These are phyloP conservation scores for Diachrysia chrysitis DNA, from an alignment of 2,888 invertebrate genomes.

Conservation along the genomic window DNA sequence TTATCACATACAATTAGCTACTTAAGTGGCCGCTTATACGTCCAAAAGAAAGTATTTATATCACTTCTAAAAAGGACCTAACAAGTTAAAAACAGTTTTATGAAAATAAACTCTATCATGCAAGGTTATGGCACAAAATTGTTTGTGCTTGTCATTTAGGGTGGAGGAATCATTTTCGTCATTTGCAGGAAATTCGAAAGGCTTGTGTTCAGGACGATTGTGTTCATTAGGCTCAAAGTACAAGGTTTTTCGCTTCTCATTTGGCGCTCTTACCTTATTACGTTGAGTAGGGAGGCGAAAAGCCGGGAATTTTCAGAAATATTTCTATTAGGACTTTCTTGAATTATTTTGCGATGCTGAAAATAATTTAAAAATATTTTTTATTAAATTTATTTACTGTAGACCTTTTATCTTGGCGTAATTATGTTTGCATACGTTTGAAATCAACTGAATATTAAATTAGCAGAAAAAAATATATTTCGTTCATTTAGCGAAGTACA, in stretches of 20 bases:
- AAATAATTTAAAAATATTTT: background rate
- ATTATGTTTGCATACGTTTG: background rate
- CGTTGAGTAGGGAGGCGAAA: constrained; percentile 25
- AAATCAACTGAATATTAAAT: background rate
- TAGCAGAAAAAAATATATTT: too few relatives aligned
- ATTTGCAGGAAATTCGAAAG: constrained; percentile 46
- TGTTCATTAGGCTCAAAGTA: constrained; percentile 51
- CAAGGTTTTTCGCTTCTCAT: constrained; percentile 51
- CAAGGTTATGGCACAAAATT: background rate
- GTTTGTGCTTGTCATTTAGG: background rate
- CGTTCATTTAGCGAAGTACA: too few relatives aligned
- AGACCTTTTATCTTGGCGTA: background rate
- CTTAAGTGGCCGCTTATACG: constrained; percentile 35
- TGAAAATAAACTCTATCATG: background rate
- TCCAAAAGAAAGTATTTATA: constrained; percentile 26
- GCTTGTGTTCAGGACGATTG: constrained; percentile 45
- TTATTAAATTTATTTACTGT: background rate
- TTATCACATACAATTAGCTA: constrained; percentile 43
- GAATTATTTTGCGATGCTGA: background rate
- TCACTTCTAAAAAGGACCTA: background rate
- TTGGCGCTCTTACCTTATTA: constrained; percentile 43
- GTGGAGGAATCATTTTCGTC: constrained; percentile 17
- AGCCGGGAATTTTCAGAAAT: constrained; percentile 1
- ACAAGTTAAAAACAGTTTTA: accelerated
- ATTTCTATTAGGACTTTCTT: constrained; percentile 8